Base-by-base conservation (phyloP, 2,888 invertebrate genomes). In the Caenorhabditis sinica region DNA sequence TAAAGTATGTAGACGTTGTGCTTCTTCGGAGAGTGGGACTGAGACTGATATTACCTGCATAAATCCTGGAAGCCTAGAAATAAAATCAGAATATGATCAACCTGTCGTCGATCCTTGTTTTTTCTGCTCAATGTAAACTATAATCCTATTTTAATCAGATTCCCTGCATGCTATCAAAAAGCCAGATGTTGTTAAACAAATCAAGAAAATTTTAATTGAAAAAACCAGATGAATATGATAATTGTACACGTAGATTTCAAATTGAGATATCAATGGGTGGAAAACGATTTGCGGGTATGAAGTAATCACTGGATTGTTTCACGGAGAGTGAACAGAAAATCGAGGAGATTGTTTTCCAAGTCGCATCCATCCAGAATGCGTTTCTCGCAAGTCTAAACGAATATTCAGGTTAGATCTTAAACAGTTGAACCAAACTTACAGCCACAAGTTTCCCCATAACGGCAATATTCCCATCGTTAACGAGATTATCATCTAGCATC, bases 311-410 rank as follows among this genome's bases (percentile, higher is more conserved):
- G 49, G 11, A 71, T 8, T 40, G 84, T 84, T 76, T 73, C 61
- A 25, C 84, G 84, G 56, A 84, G 81, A 51, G 77, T 77, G 23
- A 85, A 63, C n/a, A 85, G 49, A 43, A 85, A 79, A 17, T 82
- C 69, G 30, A 82, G 74, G 11, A 85, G 69, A 49, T 85, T 85
- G 69, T 58, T 82, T 33, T 85, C 75, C 43, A 85, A 58, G 43
- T 85, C 85, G 23, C 82, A 85, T 15, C 85, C 85, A 30, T 85
- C 85, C 36, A 85, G 68, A 49, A 85, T 82, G n/a, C 85, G 76
- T 30, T 77, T 76, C 40, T 85, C 85, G 40, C 85, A 85, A 5
- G 49, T 69, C 82, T 84, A 75, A 65, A 76, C 28, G 25, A 15
- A 28, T 9, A 40, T 25, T 56, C 4, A 61, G 11, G 11, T 3